Conservation (phyloP, 2,888 invertebrate genomes). For the Anthoptus insignis region DNA sequence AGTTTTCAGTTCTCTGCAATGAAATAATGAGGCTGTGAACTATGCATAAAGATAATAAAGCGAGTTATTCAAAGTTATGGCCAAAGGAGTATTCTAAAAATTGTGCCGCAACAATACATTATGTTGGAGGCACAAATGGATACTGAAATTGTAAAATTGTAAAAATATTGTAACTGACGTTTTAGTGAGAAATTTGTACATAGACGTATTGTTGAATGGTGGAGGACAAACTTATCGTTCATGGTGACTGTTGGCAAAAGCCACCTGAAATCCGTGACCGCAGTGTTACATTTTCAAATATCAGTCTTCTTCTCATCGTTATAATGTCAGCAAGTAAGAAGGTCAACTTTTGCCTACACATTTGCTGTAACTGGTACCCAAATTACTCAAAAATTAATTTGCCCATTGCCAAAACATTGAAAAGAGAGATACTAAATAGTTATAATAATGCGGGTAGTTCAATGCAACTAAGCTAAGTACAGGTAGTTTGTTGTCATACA, state of each 20-base stretch:
- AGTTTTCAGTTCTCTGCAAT: slow-evolving; percentile 19
- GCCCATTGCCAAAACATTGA: too few relatives aligned
- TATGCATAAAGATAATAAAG: slow-evolving; percentile 24
- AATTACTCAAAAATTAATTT: too few relatives aligned
- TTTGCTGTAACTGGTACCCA: too few relatives aligned
- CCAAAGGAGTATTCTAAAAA: slow-evolving; percentile 15
- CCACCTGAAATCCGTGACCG: slow-evolving; percentile 20
- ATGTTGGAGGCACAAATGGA: slow-evolving; percentile 16
- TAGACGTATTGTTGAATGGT: slow-evolving; percentile 22
- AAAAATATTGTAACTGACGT: slow-evolving; percentile 24
- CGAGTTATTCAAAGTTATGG: slow-evolving; percentile 15
- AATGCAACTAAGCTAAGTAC: too few relatives aligned
- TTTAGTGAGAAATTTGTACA: slow-evolving; percentile 26
- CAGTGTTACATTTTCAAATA: not conserved
- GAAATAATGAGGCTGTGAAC: slow-evolving; percentile 31
- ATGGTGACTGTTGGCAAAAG: slow-evolving; percentile 19
- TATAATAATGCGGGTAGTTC: too few relatives aligned
- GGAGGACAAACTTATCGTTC: slow-evolving; percentile 32
- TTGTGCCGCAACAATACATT: slow-evolving; percentile 2
- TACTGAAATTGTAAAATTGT: slow-evolving; percentile 22
- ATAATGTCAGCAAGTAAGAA: too few relatives aligned
- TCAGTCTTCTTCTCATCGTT: too few relatives aligned
- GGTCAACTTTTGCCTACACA: too few relatives aligned
- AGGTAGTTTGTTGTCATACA: too few relatives aligned
- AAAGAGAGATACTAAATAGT: too few relatives aligned